Percentiles rank a stretch among this genome's conserved stretches.
These are phyloP conservation scores for Heliocidaris erythrogramma DNA, from an alignment of 35 echinoderm and acorn worm genomes.

Conservation along the genomic window DNA sequence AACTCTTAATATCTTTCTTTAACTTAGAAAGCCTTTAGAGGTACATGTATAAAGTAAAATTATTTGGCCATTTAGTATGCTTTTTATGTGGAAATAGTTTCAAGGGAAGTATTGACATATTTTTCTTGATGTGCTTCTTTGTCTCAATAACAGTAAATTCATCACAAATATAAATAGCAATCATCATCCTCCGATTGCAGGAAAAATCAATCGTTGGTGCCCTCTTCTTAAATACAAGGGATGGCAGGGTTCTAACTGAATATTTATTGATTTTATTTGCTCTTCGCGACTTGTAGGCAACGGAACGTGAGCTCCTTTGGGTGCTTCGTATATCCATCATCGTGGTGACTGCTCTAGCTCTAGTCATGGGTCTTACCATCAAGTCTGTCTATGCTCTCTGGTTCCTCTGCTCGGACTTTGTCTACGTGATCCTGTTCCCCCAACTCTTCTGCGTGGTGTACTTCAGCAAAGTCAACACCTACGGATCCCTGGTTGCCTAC, in stretches of 20 bases:
- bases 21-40: too few relatives aligned
- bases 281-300: constrained; percentile 56
- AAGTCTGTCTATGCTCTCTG: constrained; percentile 93
- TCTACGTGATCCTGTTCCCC: constrained; percentile 93
- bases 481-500: constrained; percentile 85
- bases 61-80: too few relatives aligned
- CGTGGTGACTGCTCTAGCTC: constrained; percentile 66
- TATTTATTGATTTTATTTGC: neutral
- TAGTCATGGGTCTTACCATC: constrained; percentile 80
- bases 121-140: too few relatives aligned
- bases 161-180: too few relatives aligned
- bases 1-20: too few relatives aligned
- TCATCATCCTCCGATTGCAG: too few relatives aligned
- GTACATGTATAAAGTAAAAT: too few relatives aligned
- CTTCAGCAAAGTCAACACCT: constrained; percentile 86
- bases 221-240: too few relatives aligned
- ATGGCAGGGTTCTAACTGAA: neutral
- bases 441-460: constrained; percentile 97
- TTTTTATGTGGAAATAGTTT: too few relatives aligned
- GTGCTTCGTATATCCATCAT: constrained; percentile 87
- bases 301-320: constrained; percentile 88
- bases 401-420: constrained; percentile 98
- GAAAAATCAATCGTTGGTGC: too few relatives aligned
- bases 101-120: too few relatives aligned
- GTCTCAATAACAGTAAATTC: too few relatives aligned